phyloP scores from a whole-genome alignment of 2,888 invertebrate genomes.

The Odontocolon sp. region DNA sequence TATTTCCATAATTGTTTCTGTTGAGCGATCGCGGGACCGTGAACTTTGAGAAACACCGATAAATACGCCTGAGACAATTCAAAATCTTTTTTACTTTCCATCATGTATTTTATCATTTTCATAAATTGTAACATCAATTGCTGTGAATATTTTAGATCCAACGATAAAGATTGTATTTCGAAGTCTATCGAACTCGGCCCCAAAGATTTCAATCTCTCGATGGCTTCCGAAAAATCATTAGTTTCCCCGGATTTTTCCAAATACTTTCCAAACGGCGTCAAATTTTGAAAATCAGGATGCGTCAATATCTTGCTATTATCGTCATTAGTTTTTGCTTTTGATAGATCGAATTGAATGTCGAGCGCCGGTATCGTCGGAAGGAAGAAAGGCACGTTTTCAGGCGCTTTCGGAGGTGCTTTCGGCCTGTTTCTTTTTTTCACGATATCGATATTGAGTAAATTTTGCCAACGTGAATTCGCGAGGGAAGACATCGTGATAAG shows the following conservation, averaged over 20 bases:
- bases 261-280: constrained; percentile 87
- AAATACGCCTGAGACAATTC: constrained; percentile 96
- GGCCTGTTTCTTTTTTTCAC: constrained; percentile 96
- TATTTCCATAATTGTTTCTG: constrained; percentile 82
- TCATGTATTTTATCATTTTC: constrained; percentile 86
- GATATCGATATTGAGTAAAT: constrained; percentile 91
- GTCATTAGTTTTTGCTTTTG: constrained; percentile 80
- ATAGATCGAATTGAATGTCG: constrained; percentile 90
- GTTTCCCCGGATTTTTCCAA: constrained; percentile 82
- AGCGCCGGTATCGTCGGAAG: constrained; percentile 94
- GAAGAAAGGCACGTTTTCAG: constrained; percentile 97
- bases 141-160: constrained; percentile 87
- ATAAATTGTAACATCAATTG: constrained; percentile 90
- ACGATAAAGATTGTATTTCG: constrained; percentile 91
- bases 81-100: constrained; percentile 90
- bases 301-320: constrained; percentile 82
- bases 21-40: constrained; percentile 85
- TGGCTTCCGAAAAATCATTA: constrained; percentile 83
- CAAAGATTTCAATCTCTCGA: constrained; percentile 86
- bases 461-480: constrained; percentile 95
- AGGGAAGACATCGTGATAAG: constrained; percentile 93
- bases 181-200: constrained; percentile 93
- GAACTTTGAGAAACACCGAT: constrained; percentile 92
- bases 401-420: constrained; percentile 89
- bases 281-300: constrained; percentile 84